Evolutionary conservation across 2,113 vertebrate species (phyloP), one percentile per base, ranked within the genome.

Genomic region (Psilopsiagon aymara): DNA sequence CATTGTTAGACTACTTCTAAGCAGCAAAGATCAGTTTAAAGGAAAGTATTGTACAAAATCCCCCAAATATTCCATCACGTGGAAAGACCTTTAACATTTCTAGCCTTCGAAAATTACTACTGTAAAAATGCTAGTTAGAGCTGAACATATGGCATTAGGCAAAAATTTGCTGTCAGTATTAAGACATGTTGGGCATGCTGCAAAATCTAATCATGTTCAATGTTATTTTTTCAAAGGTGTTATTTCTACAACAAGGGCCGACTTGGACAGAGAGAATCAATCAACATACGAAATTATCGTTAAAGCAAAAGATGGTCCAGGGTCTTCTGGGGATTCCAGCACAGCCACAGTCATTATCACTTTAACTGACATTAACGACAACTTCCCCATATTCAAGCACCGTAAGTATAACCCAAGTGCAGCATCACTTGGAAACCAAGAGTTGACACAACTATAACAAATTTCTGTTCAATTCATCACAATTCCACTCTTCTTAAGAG

Each of bases 351-450:
- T 99, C 77, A 96, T 97, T 78, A 98, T 99, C 95, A 98, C 82
- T 15, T 90, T 99, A 91, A 94, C 59, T 0, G 99, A 99, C 88
- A 96, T 98, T 95, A 99, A 99, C 2, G 99, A 99, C 97, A 99
- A 99, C 95, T 97, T 98, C 19, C 98, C 99, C 3, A 95, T 97
- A 53, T 99, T 99, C 96, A 98, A 97, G 57, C 86, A 94, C 92
- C 2, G 99, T 99, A 96, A 98, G 98, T 95, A 77, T 19, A 49
- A 5, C 10, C 10, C 60, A 29, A 59, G 19, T 5, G 0, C 66
- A 17, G 35, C 8, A 7, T 8, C 28, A 11, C 39, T 17, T 37
- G 39, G 28, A 64, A 81, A 43, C 13, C 60, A 21, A 46, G n/a
- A 27, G 15, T 1, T 64, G 68, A 2, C 59, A 52, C 10, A 41